These are phyloP conservation scores for Tricholaema leucomelas DNA, from an alignment of 2,113 vertebrate genomes.

Conservation along the genomic window DNA sequence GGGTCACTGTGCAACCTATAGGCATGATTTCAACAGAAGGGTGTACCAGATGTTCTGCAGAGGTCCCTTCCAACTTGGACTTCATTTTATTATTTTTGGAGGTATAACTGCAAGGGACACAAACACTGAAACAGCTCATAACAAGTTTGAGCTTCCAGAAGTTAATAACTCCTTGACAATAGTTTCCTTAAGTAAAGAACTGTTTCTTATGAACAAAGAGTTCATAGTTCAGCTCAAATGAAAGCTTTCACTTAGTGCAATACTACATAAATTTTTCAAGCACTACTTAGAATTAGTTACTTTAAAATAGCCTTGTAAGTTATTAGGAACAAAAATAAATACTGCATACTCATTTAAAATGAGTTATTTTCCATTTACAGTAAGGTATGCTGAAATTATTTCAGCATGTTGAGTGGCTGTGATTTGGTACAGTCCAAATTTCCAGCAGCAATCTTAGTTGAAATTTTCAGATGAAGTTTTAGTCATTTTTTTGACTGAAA, in stretches of 20 bases:
- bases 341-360: not conserved
- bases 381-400: not conserved
- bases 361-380: not conserved
- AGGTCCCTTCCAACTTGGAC: not conserved
- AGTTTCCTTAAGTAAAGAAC: not conserved
- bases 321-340: not conserved
- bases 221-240: not conserved
- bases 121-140: not conserved
- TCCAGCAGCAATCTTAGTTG: not conserved
- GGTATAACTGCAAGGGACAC: not conserved
- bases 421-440: not conserved
- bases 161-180: not conserved
- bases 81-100: not conserved
- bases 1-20: not conserved
- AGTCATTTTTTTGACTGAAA: not conserved
- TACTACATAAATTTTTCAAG: not conserved
- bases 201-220: not conserved
- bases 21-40: not conserved
- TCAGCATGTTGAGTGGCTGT: not conserved
- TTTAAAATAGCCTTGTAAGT: not conserved
- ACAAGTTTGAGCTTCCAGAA: not conserved
- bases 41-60: not conserved
- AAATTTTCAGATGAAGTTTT: not conserved
- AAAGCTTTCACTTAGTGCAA: conserved; percentile 4
- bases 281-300: not conserved